phyloP scores from a whole-genome alignment of 2,888 invertebrate species.

The Drosophila robusta region DNA sequence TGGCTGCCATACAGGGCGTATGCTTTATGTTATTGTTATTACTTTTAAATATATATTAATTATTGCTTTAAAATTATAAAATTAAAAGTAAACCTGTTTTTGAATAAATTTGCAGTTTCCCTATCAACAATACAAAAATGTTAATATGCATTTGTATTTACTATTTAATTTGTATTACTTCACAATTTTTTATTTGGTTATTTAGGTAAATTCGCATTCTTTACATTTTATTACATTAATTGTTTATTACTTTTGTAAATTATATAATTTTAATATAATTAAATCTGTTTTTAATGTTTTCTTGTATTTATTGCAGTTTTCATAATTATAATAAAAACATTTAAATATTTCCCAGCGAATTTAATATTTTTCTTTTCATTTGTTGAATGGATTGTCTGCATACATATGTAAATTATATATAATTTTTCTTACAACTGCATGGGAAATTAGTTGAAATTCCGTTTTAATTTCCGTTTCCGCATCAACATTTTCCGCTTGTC shows the following conservation, averaged over 20 bases:
- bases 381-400: conserved; percentile 13
- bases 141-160: not conserved
- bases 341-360: not conserved
- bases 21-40: conserved; percentile 9
- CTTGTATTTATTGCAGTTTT: conserved; percentile 1
- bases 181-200: too few species aligned
- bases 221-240: too few species aligned
- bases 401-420: conserved; percentile 1
- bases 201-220: too few species aligned
- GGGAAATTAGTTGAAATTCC: conserved; percentile 72
- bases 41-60: not conserved
- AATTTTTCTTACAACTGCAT: conserved; percentile 18
- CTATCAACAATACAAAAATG: not conserved
- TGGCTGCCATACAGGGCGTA: not conserved
- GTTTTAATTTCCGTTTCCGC: conserved; percentile 77
- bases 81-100: conserved; percentile 4
- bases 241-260: too few species aligned
- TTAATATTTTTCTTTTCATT: conserved; percentile 12
- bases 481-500: conserved; percentile 77
- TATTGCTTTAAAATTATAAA: conserved; percentile 3
- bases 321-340: conserved; percentile 2
- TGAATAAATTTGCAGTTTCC: not conserved
- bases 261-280: not conserved
- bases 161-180: conserved; percentile 3
- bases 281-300: conserved; percentile 3